A percentile compares a stretch with the other conserved stretches of the same genome.
phyloP scores from a whole-genome alignment of 2,113 vertebrate genomes.

The Cheirogaleus medius region DNA sequence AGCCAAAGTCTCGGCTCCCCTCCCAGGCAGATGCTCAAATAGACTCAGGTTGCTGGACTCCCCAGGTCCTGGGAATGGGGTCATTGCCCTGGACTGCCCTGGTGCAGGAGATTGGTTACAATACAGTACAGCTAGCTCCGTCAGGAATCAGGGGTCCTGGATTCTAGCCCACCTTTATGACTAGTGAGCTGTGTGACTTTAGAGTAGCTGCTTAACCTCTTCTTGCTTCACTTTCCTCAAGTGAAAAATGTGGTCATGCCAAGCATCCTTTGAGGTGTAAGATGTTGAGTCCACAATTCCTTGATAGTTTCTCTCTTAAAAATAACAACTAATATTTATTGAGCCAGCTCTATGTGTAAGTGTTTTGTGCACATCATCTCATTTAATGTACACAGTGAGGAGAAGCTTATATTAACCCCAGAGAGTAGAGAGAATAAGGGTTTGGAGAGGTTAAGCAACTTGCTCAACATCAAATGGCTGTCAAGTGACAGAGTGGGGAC shows the following conservation, averaged over 20 bases:
- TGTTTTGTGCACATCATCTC: neutral
- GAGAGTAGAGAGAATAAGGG: neutral
- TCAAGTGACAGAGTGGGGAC: neutral
- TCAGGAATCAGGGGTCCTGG: too few species aligned
- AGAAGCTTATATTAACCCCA: neutral
- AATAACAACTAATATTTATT: neutral
- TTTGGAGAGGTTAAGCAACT: neutral
- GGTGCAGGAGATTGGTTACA: neutral
- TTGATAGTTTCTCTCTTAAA: neutral
- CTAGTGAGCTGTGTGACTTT: neutral
- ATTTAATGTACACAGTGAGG: neutral
- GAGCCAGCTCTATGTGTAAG: neutral
- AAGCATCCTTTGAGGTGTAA: neutral
- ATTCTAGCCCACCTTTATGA: neutral
- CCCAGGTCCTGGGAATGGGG: fast-evolving
- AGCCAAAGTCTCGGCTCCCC: neutral
- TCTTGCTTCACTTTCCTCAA: neutral
- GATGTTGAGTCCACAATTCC: neutral
- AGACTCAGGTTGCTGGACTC: neutral
- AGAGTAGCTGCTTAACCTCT: too few species aligned
- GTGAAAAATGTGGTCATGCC: neutral
- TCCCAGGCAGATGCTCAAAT: neutral
- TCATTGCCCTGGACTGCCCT: neutral
- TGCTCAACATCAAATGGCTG: neutral
- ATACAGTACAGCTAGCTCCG: fast-evolving